Conservation (phyloP, 2,888 invertebrate species). For the Cryptocephalus primarius region DNA sequence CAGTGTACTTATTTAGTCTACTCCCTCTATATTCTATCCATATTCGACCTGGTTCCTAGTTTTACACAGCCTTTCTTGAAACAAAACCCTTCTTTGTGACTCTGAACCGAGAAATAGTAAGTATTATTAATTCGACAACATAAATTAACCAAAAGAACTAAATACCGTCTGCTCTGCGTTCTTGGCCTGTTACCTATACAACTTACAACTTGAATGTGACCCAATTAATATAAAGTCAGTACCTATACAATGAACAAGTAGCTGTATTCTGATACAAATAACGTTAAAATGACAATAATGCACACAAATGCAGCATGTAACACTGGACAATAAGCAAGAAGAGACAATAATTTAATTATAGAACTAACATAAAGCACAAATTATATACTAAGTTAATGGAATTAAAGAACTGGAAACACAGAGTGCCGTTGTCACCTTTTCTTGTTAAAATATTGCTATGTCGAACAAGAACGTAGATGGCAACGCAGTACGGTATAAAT, state of each 20-base stretch:
- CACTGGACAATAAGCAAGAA: slow-evolving; percentile 40
- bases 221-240: slow-evolving; percentile 29
- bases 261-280: slow-evolving; percentile 36
- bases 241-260: slow-evolving; percentile 34
- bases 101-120: slow-evolving; percentile 23
- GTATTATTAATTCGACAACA: slow-evolving; percentile 11
- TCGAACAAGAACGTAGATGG: neutral
- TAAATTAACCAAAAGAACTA: slow-evolving; percentile 13
- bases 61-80: slow-evolving; percentile 31
- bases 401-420: slow-evolving; percentile 26
- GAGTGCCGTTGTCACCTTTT: slow-evolving; percentile 19
- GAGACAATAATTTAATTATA: slow-evolving; percentile 24
- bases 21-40: slow-evolving; percentile 28
- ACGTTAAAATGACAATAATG: slow-evolving; percentile 37
- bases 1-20: slow-evolving; percentile 26
- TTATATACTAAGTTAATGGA: slow-evolving; percentile 22
- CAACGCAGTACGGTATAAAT: slow-evolving; percentile 16
- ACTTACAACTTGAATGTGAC: slow-evolving; percentile 28
- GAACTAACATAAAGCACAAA: slow-evolving; percentile 16
- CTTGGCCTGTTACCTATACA: slow-evolving; percentile 23
- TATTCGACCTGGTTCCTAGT: slow-evolving; percentile 32
- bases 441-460: slow-evolving; percentile 4
- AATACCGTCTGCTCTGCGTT: slow-evolving; percentile 16
- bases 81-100: slow-evolving; percentile 27
- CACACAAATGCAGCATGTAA: slow-evolving; percentile 39